Evolutionary conservation across 2,113 vertebrate genomes (phyloP), one percentile per base, ranked within the genome.

Genomic region (Tautogolabrus adspersus): DNA sequence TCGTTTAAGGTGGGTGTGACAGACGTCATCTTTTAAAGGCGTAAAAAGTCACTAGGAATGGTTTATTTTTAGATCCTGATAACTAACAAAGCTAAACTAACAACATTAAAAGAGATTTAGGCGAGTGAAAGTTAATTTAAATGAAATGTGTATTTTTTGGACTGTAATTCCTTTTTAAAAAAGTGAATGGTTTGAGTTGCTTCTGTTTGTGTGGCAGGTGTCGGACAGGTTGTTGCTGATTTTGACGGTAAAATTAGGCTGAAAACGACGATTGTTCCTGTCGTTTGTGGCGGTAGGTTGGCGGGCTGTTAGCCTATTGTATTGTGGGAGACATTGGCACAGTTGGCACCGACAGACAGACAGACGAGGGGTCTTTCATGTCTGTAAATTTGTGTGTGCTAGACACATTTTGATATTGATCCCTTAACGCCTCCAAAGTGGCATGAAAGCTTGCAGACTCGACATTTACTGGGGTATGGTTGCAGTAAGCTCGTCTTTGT

Each of bases 1-100:
- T 82, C 8, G 74, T 11, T 3, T 2, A 90, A 92, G 93, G 92
- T 92, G 91, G 84, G 94, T 93, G 91, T 92, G 89, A 85, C 85
- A 58, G 44, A 0, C 74, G 63, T 72, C 82, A 74, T 76, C 67
- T 60, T 34, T 11, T 16, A 3, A 46, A 3, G 2, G 34, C 58
- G 0, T 2, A 4, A 9, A 61, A 64, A 6, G 59, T 10, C 15
- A 1, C 16, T 2, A 49, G 69, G 58, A 23, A 15, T 22, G 0
- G 23, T 38, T 11, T 18, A 10, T 42, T 21, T n/a, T 10, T 11
- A 34, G 8, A 10, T 26, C 42, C 49, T 66, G 57, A 62, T 51
- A 57, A 66, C 42, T 19, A 23, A 10, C 0, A 2, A 0, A 1
- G 13, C 6, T 21, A 2, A 23, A 5, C 21, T 21, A 1, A 2